phyloP scores from a whole-genome alignment of 2,797 vertebrate genomes.

The Enteromius afrohamiltoni region DNA sequence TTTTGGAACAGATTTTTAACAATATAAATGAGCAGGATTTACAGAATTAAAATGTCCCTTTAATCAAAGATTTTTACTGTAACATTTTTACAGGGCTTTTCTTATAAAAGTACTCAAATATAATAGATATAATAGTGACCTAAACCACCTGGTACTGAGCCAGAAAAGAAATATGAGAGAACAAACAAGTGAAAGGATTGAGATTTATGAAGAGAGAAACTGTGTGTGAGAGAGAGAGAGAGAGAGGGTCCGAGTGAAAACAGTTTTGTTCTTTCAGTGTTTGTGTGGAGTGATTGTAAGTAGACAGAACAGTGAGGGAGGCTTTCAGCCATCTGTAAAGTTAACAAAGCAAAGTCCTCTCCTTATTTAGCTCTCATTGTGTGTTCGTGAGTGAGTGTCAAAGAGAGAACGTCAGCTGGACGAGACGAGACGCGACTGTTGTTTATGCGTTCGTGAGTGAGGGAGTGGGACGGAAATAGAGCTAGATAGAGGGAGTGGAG shows the following conservation, averaged over 20 bases:
- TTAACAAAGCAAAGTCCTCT: slow-evolving; percentile 50
- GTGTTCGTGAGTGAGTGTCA: slow-evolving; percentile 20
- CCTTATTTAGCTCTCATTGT: slow-evolving; percentile 49
- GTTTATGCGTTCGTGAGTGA: slow-evolving; percentile 12
- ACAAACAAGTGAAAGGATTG: background rate
- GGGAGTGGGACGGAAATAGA: slow-evolving; percentile 45
- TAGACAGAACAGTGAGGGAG: slow-evolving; percentile 46
- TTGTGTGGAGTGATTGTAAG: slow-evolving; percentile 36
- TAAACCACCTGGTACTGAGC: background rate
- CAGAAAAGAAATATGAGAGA: slow-evolving; percentile 4
- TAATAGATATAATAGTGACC: background rate
- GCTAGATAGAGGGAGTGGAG: slow-evolving; percentile 43
- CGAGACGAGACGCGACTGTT: background rate
- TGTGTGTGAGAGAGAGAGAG: slow-evolving; percentile 58
- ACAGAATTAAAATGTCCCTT: background rate
- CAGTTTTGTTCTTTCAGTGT: slow-evolving; percentile 61
- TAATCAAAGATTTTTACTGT: background rate
- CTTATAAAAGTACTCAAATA: background rate
- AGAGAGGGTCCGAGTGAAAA: slow-evolving; percentile 62
- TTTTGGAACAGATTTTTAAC: too few species aligned
- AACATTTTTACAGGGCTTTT: background rate
- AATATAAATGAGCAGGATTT: background rate
- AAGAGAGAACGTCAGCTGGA: slow-evolving; percentile 10
- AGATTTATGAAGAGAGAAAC: slow-evolving; percentile 32
- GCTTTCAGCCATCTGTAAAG: slow-evolving; percentile 39